Percentiles rank a stretch among this genome's conserved stretches.
These are phyloP conservation scores for Zootoca vivipara DNA, from an alignment of 2,113 vertebrate species.

Conservation along the genomic window DNA sequence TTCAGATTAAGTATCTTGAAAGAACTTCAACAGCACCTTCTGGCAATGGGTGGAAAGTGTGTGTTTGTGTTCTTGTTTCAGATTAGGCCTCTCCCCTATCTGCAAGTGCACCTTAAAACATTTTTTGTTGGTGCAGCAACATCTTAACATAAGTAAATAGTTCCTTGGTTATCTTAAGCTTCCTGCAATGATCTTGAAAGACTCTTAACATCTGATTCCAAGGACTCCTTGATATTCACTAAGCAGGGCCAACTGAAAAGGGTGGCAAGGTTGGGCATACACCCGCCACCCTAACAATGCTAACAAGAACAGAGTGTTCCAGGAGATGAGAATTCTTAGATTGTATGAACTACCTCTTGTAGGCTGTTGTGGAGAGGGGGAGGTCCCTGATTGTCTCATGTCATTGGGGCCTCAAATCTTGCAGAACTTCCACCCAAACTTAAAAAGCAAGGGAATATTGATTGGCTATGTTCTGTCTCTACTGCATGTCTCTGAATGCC, in stretches of 20 bases:
- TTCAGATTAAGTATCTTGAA: conserved; percentile 7
- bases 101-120: background rate
- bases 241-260: background rate
- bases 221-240: background rate
- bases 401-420: no score
- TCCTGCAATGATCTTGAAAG: background rate
- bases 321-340: background rate
- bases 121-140: background rate
- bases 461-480: background rate
- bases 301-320: background rate
- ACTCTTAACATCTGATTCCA: background rate
- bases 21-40: background rate
- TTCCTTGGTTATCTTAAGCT: background rate
- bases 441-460: background rate
- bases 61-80: background rate
- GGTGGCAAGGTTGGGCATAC: background rate
- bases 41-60: background rate
- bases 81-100: background rate
- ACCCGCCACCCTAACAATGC: background rate
- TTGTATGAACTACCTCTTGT: background rate
- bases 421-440: no score
- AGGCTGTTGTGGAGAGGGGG: background rate
- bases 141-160: background rate
- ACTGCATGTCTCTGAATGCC: background rate
- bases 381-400: no score